Base-by-base conservation (phyloP, 2,113 vertebrate species). In the Himantopus leucocephalus region DNA sequence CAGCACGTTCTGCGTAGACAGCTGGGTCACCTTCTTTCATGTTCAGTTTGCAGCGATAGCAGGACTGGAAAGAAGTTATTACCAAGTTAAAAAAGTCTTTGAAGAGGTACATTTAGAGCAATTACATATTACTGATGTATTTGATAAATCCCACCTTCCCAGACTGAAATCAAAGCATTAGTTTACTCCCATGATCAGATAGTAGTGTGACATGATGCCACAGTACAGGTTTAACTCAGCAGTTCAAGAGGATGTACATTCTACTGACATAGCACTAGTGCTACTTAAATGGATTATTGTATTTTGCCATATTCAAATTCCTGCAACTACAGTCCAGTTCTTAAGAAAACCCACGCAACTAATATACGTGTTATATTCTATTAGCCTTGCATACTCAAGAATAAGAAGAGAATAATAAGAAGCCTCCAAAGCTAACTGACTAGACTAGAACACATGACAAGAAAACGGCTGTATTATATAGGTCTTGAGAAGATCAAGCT, bases 21-120 rank as follows among this genome's bases (percentile, higher is more conserved):
- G 99, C 99, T 2, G 99, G 99, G 67, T 99, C 99, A 5, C 99
- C 99, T 90, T 98, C 96, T 56, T 97, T 97, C 99, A 99, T 99
- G 19, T 72, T 98, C 96, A 96, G 91, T 77, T 99, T 98, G 98
- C 99, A 99, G 73, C 97, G 97, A 92, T 98, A 97, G 95, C 99
- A 99, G 11, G 91, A 98, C 99, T 99, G 85, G 32, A 96, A 97
- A 59, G 48, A 97, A 48, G 23, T 74, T 88, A 90, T 34, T 22
- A 82, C 1, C 37, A 72, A 92, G 48, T 87, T 67, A 74, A 64
- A 35, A 52, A 79, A 14, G 6, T 39, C 8, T 88, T 92, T 74
- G 8, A 79, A 85, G 10, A 88, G 11, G 2, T 67, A 35, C 6
- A 47, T 68, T 62, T 74, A 60, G 11, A 84, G 37, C 41, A 67